Evolutionary conservation across 2,888 invertebrate genomes (phyloP).

Genomic region (Galeopsomyia nigrocyanea): DNA sequence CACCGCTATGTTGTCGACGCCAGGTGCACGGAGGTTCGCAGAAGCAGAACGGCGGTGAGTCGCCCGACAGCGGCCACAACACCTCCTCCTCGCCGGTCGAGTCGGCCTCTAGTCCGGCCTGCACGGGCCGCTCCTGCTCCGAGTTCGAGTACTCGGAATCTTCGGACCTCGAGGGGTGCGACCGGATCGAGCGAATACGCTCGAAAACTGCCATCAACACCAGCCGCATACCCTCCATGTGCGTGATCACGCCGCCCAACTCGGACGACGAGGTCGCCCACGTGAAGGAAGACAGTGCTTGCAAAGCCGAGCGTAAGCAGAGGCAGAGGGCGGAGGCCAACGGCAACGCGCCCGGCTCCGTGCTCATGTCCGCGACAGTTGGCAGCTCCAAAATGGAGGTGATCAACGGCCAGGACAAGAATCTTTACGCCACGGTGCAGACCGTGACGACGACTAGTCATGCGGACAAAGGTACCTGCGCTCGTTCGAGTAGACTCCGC

Average conservation of each 20-base stretch:
- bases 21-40: slow-evolving; percentile 63
- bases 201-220: slow-evolving; percentile 90
- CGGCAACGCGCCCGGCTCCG: slow-evolving; percentile 56
- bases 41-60: slow-evolving; percentile 77
- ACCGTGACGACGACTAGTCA: slow-evolving; percentile 49
- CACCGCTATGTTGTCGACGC: background rate
- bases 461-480: slow-evolving; percentile 31
- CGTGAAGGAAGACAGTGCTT: slow-evolving; percentile 50
- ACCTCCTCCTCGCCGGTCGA: slow-evolving; percentile 85
- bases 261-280: slow-evolving; percentile 84
- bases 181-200: slow-evolving; percentile 86
- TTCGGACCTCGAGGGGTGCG: slow-evolving; percentile 89
- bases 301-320: slow-evolving; percentile 56
- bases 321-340: slow-evolving; percentile 55
- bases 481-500: too few relatives aligned
- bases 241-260: slow-evolving; percentile 89
- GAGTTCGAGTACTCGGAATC: slow-evolving; percentile 90
- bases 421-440: slow-evolving; percentile 65
- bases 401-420: slow-evolving; percentile 66
- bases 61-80: slow-evolving; percentile 85
- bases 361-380: slow-evolving; percentile 66
- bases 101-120: slow-evolving; percentile 79
- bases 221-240: slow-evolving; percentile 92
- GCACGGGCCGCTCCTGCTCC: slow-evolving; percentile 78
- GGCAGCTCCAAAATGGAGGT: slow-evolving; percentile 67